These are phyloP conservation scores for Poecilia wingei DNA, from an alignment of 2,797 vertebrate species.

Conservation along the genomic window DNA sequence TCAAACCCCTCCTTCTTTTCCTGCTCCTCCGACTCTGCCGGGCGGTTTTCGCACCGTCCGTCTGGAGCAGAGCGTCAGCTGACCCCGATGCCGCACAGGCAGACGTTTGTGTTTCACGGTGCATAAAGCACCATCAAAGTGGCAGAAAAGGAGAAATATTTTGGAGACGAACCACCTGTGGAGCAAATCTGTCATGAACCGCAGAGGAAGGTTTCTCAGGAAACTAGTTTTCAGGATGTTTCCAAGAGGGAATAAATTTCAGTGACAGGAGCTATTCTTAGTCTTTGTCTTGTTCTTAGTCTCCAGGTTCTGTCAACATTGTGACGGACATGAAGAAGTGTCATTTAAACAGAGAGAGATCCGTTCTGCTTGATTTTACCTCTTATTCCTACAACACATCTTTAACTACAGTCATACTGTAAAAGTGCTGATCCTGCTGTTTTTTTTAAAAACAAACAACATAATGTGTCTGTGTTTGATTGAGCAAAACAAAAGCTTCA, in stretches of 20 bases:
- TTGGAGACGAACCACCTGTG: constrained; percentile 6
- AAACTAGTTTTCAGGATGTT: constrained; percentile 44
- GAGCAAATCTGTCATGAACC: constrained; percentile 30
- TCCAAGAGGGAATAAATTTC: constrained; percentile 47
- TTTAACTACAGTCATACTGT: not conserved
- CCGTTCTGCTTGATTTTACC: not conserved
- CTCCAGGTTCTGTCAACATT: constrained; percentile 26
- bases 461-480: not conserved
- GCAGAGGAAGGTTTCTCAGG: constrained; percentile 35
- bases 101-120: constrained; percentile 6
- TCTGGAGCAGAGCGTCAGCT: constrained; percentile 8
- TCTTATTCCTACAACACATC: not conserved
- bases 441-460: constrained; percentile 4
- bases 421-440: not conserved
- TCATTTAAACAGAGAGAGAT: constrained; percentile 26
- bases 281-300: constrained; percentile 15
- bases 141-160: constrained; percentile 15
- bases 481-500: not conserved
- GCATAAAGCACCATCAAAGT: constrained; percentile 7
- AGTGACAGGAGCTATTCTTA: constrained; percentile 44
- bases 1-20: constrained; percentile 48
- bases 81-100: constrained; percentile 2
- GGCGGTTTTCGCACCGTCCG: constrained; percentile 31
- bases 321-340: constrained; percentile 21
- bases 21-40: constrained; percentile 5